Base-by-base conservation (phyloP, 2,113 vertebrate species). In the Notarius quadriscutis region DNA sequence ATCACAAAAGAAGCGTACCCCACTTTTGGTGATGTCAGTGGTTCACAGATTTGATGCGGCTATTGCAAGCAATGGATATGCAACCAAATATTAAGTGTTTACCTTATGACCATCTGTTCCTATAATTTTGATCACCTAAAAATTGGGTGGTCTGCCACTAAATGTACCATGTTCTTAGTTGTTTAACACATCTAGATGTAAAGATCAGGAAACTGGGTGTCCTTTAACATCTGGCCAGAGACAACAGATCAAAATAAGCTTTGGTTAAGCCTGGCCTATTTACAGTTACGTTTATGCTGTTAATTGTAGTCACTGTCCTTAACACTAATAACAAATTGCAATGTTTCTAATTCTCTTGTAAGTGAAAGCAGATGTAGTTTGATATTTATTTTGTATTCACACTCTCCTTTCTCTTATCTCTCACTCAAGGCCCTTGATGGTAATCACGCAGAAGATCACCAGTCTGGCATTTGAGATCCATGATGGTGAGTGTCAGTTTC, bases 401-500 rank as follows among this genome's bases (percentile, higher is more conserved):
- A 14, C 12, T 57, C 18, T 51, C 50, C 4, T 53, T 34, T 86
- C n/a, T 71, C 41, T 20, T 67, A 17, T 85, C 91, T 89, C 88
- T 92, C 81, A 15, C 85, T 83, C 82, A 91, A 99, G 98, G 90
- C 98, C 98, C 82, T 98, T 99, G 98, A 99, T 99, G 98, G 98
- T 99, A 89, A 99, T 99, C 91, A 99, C 98, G 11, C 98, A 99
- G 97, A 99, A 99, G 97, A 99, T 99, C 90, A 99, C 98, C 92
- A 98, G 98, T 90, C 93, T 99, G 96, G 98, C 97, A 11, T 99
- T 97, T 90, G 98, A 99, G 93, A 96, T 99, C 93, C 97, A 97
- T 20, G 98, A 99, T 57, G 98, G 98, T 99, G 96, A 98, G 96
- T 86, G 85, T 55, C 18, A n/a, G 1, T 30, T 85, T 82, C 25